Conservation (phyloP, 2,797 vertebrate species). For the Galago senegalensis region DNA sequence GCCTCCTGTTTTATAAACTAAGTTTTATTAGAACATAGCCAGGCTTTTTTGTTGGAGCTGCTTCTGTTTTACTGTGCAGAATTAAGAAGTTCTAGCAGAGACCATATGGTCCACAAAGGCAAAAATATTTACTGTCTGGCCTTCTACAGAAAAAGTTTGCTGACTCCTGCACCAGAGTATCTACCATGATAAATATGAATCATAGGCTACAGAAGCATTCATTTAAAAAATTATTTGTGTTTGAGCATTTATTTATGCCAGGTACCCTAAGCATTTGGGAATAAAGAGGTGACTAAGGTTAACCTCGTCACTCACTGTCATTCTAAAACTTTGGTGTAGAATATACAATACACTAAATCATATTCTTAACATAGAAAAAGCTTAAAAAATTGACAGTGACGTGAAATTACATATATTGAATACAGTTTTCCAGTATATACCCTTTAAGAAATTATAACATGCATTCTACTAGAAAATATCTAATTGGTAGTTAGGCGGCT, state of each 20-base stretch:
- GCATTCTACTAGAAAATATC: neutral
- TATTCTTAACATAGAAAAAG: neutral
- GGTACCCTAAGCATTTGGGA: neutral
- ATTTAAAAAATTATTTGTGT: neutral
- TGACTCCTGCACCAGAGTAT: neutral
- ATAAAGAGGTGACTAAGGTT: neutral
- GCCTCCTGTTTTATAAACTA: slow-evolving; percentile 6
- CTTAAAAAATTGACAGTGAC: neutral
- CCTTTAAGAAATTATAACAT: neutral
- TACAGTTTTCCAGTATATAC: neutral
- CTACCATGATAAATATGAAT: neutral
- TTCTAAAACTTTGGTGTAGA: neutral
- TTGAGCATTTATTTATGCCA: neutral
- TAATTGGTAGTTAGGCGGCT: neutral
- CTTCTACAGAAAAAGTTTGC: neutral
- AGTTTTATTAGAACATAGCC: neutral
- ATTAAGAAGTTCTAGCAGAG: neutral
- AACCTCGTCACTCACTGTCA: neutral
- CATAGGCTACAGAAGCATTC: neutral
- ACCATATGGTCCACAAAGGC: neutral
- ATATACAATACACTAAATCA: neutral
- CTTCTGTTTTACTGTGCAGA: neutral
- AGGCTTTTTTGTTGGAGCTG: neutral
- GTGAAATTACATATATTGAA: neutral
- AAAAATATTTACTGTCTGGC: slow-evolving; percentile 2